Evolutionary conservation across 1,140 invertebrate species (phyloP).

Genomic region (Neodiprion virginianus): DNA sequence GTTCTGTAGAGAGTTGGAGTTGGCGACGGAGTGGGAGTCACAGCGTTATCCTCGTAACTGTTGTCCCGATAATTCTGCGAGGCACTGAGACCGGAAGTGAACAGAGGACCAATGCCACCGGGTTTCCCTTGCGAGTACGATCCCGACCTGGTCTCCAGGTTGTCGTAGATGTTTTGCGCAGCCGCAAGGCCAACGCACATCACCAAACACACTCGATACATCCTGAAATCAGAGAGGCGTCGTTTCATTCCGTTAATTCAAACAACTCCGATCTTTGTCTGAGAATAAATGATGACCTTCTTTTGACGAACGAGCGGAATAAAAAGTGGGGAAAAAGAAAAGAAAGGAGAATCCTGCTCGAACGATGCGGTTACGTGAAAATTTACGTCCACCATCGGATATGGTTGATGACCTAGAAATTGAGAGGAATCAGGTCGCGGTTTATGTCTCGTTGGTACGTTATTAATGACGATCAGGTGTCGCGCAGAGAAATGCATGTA

Average conservation of each 20-base stretch:
- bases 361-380: too few relatives aligned
- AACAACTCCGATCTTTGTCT: too few relatives aligned
- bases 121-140: conserved; percentile 48
- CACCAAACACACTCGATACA: conserved; percentile 52
- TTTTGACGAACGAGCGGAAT: too few relatives aligned
- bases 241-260: too few relatives aligned
- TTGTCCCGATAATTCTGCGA: conserved; percentile 55
- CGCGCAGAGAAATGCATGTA: too few relatives aligned
- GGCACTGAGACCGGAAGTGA: conserved; percentile 41
- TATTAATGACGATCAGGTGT: too few relatives aligned
- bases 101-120: conserved; percentile 48
- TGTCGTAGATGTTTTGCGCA: conserved; percentile 51
- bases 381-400: too few relatives aligned
- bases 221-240: conserved; percentile 31
- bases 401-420: not conserved
- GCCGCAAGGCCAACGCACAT: conserved; percentile 44
- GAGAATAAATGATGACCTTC: too few relatives aligned
- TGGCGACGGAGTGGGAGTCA: conserved; percentile 56
- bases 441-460: not conserved
- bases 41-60: conserved; percentile 60
- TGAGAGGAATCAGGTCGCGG: not conserved
- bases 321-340: too few relatives aligned
- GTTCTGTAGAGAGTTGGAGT: conserved; percentile 48
- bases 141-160: conserved; percentile 49
- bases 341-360: too few relatives aligned